Evolutionary conservation across 2,888 invertebrate species (phyloP).

Genomic region (Pseudanteris insignis): DNA sequence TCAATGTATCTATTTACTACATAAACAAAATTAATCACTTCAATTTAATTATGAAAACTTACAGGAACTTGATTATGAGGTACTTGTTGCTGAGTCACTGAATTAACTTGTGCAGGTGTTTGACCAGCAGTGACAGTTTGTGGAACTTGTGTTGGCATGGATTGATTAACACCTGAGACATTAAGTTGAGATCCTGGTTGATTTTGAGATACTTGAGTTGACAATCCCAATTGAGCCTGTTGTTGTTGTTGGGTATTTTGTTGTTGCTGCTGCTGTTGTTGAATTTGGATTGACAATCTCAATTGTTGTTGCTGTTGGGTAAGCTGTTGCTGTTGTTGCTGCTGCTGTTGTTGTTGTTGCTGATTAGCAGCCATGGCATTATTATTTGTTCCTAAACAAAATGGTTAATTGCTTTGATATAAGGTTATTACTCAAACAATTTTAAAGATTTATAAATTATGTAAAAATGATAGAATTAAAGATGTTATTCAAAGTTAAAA

Average conservation of each 20-base stretch:
- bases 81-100: conserved; percentile 54
- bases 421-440: too few species aligned
- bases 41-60: too few species aligned
- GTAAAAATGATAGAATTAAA: too few species aligned
- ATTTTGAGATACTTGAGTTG: conserved; percentile 55
- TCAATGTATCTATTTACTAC: too few species aligned
- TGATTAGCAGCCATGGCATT: conserved; percentile 62
- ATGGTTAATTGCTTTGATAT: too few species aligned
- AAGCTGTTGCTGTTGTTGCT: conserved; percentile 11
- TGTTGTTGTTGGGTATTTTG: conserved; percentile 57
- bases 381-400: conserved; percentile 47
- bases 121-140: conserved; percentile 61
- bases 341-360: conserved; percentile 52
- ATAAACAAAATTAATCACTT: too few species aligned
- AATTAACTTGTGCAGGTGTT: conserved; percentile 52
- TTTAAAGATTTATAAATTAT: too few species aligned
- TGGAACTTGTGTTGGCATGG: conserved; percentile 59
- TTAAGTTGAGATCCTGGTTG: conserved; percentile 57
- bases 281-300: conserved; percentile 52
- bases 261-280: conserved; percentile 52
- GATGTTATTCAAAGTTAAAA: too few species aligned
- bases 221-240: conserved; percentile 61
- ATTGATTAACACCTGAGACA: conserved; percentile 58
- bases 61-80: conserved; percentile 57
- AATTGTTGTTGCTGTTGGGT: conserved; percentile 24